phyloP scores from a whole-genome alignment of 2,888 invertebrate species.

The Cryptocephalus moraei region DNA sequence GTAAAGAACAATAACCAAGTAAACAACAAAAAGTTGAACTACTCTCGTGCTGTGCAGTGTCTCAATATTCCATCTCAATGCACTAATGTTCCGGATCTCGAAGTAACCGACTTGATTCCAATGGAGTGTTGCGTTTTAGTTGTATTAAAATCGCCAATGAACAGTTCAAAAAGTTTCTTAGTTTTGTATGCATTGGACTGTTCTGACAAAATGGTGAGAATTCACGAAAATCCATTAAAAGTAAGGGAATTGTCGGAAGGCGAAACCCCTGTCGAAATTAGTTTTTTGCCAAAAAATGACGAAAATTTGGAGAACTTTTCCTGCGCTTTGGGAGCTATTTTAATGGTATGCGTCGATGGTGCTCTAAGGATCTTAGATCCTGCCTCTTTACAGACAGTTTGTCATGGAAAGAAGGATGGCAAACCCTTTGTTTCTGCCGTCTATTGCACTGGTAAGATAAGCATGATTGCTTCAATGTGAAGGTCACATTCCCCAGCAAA shows the following conservation, averaged over 20 bases:
- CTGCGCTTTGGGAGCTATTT: slow-evolving; percentile 47
- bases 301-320: slow-evolving; percentile 16
- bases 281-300: slow-evolving; percentile 51
- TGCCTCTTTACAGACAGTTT: slow-evolving; percentile 56
- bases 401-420: slow-evolving; percentile 56
- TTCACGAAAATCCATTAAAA: slow-evolving; percentile 51
- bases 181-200: slow-evolving; percentile 48
- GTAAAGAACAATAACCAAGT: slow-evolving; percentile 28
- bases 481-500: neutral
- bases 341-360: slow-evolving; percentile 67
- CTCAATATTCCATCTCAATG: slow-evolving; percentile 44
- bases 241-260: slow-evolving; percentile 50
- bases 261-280: slow-evolving; percentile 61
- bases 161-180: slow-evolving; percentile 37
- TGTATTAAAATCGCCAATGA: slow-evolving; percentile 1
- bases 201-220: slow-evolving; percentile 39
- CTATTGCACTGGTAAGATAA: slow-evolving; percentile 67
- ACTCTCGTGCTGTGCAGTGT: slow-evolving; percentile 47
- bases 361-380: slow-evolving; percentile 62
- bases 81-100: slow-evolving; percentile 17
- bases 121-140: neutral
- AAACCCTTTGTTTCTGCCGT: slow-evolving; percentile 71
- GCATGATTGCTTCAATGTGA: neutral
- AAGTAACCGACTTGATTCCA: slow-evolving; percentile 22
- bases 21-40: slow-evolving; percentile 32